Percentiles rank a stretch among this genome's conserved stretches.
These are phyloP conservation scores for Spisula solida DNA, from an alignment of 2,888 invertebrate species.

Conservation along the genomic window DNA sequence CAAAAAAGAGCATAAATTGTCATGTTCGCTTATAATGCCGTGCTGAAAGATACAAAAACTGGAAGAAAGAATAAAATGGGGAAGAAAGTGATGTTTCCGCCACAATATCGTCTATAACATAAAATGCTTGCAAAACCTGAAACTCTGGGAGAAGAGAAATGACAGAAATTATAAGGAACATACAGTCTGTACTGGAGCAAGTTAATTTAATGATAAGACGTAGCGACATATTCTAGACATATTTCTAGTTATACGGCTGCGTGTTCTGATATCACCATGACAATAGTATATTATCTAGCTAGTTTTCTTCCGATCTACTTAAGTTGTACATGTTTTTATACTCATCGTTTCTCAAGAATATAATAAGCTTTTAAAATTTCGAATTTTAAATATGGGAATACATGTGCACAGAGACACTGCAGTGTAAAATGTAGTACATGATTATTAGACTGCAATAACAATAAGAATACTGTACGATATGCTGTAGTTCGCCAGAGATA, in stretches of 20 bases:
- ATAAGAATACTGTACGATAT: too few relatives aligned
- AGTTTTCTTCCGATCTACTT: neutral
- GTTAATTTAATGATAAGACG: slow-evolving; percentile 12
- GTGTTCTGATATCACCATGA: neutral
- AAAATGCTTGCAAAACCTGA: neutral
- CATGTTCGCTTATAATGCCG: neutral
- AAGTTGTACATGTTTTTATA: neutral
- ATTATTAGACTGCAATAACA: too few relatives aligned
- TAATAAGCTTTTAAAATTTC: neutral
- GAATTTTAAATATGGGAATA: neutral
- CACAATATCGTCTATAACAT: too few relatives aligned
- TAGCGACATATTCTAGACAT: neutral
- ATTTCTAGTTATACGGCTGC: neutral
- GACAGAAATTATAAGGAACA: neutral
- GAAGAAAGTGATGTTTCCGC: neutral
- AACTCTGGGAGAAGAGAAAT: neutral
- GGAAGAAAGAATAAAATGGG: neutral
- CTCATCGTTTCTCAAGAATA: neutral
- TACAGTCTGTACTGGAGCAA: neutral
- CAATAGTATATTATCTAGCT: neutral
- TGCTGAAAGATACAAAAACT: neutral
- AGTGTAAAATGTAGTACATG: neutral
- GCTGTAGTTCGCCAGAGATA: too few relatives aligned
- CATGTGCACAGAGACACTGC: neutral
- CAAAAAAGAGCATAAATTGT: neutral